Conservation (phyloP, 2,888 invertebrate genomes). For the Acrocyrtus sp. region DNA sequence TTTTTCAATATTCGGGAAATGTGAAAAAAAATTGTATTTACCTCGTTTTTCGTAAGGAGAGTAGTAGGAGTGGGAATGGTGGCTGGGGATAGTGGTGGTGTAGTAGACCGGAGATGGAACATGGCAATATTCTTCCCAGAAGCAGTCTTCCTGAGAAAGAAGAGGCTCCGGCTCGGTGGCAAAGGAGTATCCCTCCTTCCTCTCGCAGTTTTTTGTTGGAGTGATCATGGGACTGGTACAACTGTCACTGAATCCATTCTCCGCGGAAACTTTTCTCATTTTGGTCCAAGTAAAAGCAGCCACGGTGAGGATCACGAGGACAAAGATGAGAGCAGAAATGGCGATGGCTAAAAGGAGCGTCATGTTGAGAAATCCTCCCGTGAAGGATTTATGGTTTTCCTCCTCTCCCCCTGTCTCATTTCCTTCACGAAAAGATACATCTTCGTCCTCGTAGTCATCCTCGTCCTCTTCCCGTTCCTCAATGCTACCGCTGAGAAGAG, state of each 20-base stretch:
- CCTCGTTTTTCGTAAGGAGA: neutral
- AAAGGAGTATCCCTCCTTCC: constrained; percentile 11
- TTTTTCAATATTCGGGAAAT: no score
- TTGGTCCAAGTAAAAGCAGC: constrained; percentile 52
- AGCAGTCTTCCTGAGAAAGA: constrained; percentile 13
- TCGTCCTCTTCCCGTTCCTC: constrained; percentile 26
- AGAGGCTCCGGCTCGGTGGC: constrained; percentile 39
- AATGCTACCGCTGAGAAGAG: constrained; percentile 21
- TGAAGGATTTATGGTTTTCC: constrained; percentile 50
- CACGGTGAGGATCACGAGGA: constrained; percentile 48
- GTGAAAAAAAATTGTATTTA: no score
- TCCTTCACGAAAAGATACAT: constrained; percentile 11
- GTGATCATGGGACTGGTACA: neutral
- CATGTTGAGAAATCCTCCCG: constrained; percentile 56
- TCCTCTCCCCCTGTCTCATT: constrained; percentile 1
- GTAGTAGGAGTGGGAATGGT: neutral
- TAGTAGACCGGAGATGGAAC: constrained; percentile 2
- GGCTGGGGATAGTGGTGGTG: neutral
- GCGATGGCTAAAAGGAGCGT: constrained; percentile 54
- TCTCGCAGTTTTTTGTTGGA: neutral
- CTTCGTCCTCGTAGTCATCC: constrained; percentile 13
- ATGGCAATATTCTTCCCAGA: neutral
- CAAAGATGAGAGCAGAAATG: constrained; percentile 41
- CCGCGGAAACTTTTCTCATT: constrained; percentile 21
- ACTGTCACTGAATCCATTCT: neutral